Percentiles rank a stretch among this genome's conserved stretches.
These are phyloP conservation scores for Oreochromis spilurus DNA, from an alignment of 2,113 vertebrate genomes.

Conservation along the genomic window DNA sequence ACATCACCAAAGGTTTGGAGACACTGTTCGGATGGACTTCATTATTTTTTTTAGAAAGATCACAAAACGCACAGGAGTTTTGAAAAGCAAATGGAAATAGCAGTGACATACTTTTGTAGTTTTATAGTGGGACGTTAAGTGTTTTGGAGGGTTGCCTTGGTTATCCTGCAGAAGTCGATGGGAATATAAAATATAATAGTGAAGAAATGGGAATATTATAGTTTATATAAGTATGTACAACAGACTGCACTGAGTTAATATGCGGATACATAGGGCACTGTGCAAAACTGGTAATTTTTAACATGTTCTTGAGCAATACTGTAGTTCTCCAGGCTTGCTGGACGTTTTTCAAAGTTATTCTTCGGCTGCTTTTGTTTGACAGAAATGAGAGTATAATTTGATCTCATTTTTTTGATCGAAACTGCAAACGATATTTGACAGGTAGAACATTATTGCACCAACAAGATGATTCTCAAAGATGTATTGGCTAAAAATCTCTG, in stretches of 20 bases:
- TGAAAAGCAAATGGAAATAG: background rate
- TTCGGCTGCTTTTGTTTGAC: background rate
- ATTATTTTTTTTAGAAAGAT: background rate
- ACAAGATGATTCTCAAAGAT: background rate
- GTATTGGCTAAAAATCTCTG: background rate
- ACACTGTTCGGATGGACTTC: background rate
- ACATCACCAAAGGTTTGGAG: background rate
- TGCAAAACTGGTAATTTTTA: background rate
- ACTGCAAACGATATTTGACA: background rate
- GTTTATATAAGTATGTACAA: background rate
- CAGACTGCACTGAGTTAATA: background rate
- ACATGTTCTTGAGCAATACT: background rate
- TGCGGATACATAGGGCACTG: background rate
- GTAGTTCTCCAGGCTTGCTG: background rate
- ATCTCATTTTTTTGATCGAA: background rate
- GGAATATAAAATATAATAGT: background rate
- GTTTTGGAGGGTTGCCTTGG: background rate
- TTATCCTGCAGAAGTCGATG: background rate
- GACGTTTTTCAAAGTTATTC: background rate
- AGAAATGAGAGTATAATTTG: background rate
- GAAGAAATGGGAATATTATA: background rate
- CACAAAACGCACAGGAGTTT: fast-evolving
- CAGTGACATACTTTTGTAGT: background rate
- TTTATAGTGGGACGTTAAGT: background rate
- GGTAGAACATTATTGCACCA: background rate